Base-by-base conservation (phyloP, 2,888 invertebrate species). In the Girardia tigrina region DNA sequence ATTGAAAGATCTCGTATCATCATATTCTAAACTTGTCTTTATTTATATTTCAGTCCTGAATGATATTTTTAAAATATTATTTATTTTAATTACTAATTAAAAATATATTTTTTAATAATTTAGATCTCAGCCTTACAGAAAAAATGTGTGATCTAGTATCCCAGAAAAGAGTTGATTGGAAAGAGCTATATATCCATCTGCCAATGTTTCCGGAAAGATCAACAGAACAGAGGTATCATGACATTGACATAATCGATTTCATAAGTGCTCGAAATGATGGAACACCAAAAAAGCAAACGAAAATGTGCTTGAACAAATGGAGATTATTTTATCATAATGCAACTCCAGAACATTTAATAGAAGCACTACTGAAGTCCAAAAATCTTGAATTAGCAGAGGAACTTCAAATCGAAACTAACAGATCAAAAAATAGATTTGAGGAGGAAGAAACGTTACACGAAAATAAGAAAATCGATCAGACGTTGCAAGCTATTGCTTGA, bases 291-390 rank as follows among this genome's bases (percentile, higher is more conserved):
- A 42, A 72, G 12, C 73, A 72, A 72, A 42, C 73, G 6, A 29
- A 16, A 42, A 72, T 26, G 29, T 29, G 73, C 27, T 29, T 72
- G 23, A 26, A 72, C 23, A 72, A 72, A 26, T 72, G 73, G 73
- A 29, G 73, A 23, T 42, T 72, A 26, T 72, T 72, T 36, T 72
- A 28, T 29, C 73, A 72, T n/a, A 28, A 72, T 29, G 73, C 73
- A 4, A 42, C 26, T n/a, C 73, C 73, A 6, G 73, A 28, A 72
- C 28, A 72, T 29, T 29, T 72, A 26, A 42, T 29, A 28, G 26
- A 26, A 26, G 73, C 29, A 6, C 29, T 72, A 14, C 73, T 26
- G 12, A 72, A 29, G 36, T 12, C 56, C 4, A 56, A 56, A 6
- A 56, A 56, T 16, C 56, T n/a, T 16, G 56, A 56, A 16, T 20